A percentile compares a stretch with the other conserved stretches of the same genome.
Conservation (phyloP, 1,140 invertebrate genomes). For the Antheraea mylitta region DNA sequence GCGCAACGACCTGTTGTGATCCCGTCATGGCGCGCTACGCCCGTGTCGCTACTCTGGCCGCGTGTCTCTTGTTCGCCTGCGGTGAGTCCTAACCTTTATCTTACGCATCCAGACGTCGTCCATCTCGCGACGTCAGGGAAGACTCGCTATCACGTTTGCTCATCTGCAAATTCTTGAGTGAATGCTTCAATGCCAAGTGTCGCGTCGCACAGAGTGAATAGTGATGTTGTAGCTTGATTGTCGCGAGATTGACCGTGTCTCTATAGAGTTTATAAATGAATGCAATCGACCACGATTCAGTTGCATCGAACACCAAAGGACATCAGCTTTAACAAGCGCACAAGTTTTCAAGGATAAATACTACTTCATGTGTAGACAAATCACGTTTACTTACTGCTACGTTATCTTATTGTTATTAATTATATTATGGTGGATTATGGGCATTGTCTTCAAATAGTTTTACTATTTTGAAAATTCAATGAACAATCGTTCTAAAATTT, state of each 20-base stretch:
- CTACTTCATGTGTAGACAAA: conserved; percentile 7
- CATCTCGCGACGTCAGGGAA: conserved; percentile 67
- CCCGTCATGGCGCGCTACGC: conserved; percentile 80
- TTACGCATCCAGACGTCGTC: conserved; percentile 62
- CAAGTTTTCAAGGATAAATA: conserved; percentile 64
- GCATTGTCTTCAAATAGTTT: conserved; percentile 16
- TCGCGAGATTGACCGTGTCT: conserved; percentile 64
- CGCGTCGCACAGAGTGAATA: conserved; percentile 63
- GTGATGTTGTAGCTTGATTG: conserved; percentile 59
- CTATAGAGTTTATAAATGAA: conserved; percentile 49
- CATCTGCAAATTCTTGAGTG: conserved; percentile 56
- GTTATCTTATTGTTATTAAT: not conserved
- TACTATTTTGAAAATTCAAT: conserved; percentile 19
- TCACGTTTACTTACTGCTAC: not conserved
- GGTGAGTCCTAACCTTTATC: conserved; percentile 78
- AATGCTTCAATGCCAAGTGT: conserved; percentile 55
- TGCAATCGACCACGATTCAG: conserved; percentile 54
- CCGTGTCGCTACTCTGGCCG: conserved; percentile 76
- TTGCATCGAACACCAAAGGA: conserved; percentile 64
- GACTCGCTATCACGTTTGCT: conserved; percentile 46
- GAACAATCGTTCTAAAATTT: conserved; percentile 35
- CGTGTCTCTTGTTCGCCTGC: conserved; percentile 77
- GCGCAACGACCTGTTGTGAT: conserved; percentile 80
- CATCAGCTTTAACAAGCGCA: conserved; percentile 43
- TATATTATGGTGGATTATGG: conserved; percentile 29